phyloP scores from a whole-genome alignment of 2,797 vertebrate species.

The Silurus lanzhouensis region DNA sequence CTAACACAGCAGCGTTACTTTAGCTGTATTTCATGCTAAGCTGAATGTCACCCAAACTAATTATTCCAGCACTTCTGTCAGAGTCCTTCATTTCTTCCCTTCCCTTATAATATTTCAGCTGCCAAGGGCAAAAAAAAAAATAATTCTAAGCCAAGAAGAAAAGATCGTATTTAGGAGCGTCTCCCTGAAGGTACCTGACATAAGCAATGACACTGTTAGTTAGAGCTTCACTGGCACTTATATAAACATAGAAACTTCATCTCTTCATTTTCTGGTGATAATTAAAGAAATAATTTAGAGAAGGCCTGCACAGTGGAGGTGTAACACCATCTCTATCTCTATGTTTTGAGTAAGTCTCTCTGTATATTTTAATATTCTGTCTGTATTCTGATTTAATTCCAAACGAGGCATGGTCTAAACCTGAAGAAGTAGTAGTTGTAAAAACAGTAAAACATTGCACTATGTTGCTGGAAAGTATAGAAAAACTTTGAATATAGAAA shows the following conservation, averaged over 20 bases:
- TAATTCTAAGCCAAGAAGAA: background rate
- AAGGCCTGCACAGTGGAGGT: background rate
- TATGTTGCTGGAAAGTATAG: background rate
- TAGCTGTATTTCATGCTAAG: background rate
- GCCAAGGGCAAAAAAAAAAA: background rate
- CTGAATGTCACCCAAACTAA: constrained; percentile 23
- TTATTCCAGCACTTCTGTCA: constrained; percentile 24
- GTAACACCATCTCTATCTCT: background rate
- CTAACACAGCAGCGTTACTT: background rate
- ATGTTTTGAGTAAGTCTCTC: background rate
- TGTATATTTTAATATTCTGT: background rate
- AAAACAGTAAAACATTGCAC: background rate
- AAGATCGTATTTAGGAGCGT: constrained; percentile 33
- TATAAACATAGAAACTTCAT: background rate
- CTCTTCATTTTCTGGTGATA: background rate
- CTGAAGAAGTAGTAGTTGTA: background rate
- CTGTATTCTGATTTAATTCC: background rate
- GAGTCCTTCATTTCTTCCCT: background rate
- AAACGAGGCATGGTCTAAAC: background rate
- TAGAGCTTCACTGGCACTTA: background rate
- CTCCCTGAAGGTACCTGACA: background rate
- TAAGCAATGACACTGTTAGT: constrained; percentile 2
- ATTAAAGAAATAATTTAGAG: background rate
- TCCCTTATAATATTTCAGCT: background rate
- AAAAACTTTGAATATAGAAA: background rate